Base-by-base conservation (phyloP, 1,140 invertebrate species). In the Cylas formicarius region DNA sequence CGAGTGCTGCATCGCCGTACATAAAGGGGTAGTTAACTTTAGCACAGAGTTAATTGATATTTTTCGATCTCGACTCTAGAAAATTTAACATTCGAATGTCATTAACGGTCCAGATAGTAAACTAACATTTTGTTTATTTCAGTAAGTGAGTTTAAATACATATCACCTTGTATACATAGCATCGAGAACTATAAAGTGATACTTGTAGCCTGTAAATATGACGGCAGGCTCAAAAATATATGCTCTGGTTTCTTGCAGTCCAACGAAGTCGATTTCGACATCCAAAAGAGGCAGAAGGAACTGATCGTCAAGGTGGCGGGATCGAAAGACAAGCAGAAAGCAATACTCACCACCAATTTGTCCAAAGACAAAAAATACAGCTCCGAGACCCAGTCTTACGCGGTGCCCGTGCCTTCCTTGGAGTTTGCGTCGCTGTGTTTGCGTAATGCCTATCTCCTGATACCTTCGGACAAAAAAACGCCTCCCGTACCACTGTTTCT, bases 371-470 rank as follows among this genome's bases (percentile, higher is more conserved):
- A 67, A 39, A 72, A 70, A 55, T 76, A 76, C 55, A 69, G 70
- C 46, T 52, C 63, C 4, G 74, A 83, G 51, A 75, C 77, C 26
- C 74, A 84, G 55, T 84, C 81, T 0, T 82, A 79, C 60, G 85
- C 86, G 2, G 84, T 91, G 44, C 90, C 90, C 31, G 80, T 86
- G 27, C 73, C 89, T 2, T 89, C 84, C n/a, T 65, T 96, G 31
- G 87, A 93, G 66, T 96, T 95, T 74, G 90, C 84, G 8, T 79
- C 81, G 8, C 61, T 94, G 4, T 95, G 90, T 67, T 61, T 96
- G 28, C 79, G 83, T 51, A 96, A 94, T 72, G 88, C 90, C 10
- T 65, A 87, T 9, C 72, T 76, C 31, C 61, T 89, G 32, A 53
- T 81, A 31, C 69, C 72, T 27, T 61, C 58, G 2, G 57, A 61